These are phyloP conservation scores for Lutra lutra DNA, from an alignment of 2,797 vertebrate species.

Conservation along the genomic window DNA sequence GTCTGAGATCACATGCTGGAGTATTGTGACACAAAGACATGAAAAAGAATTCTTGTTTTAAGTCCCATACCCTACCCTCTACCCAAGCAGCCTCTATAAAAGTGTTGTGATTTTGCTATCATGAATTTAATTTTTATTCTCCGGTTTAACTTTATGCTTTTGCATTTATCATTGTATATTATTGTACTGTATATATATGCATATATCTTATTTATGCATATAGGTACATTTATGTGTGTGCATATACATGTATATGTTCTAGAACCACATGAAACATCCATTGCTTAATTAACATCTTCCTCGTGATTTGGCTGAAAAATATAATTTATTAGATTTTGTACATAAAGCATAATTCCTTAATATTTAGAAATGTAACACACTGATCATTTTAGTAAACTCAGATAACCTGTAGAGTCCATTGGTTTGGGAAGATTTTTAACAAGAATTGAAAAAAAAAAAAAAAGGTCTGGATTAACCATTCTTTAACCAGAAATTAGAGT, in stretches of 20 bases:
- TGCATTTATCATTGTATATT: background rate
- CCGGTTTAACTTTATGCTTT: background rate
- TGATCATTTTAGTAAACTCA: background rate
- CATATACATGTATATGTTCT: background rate
- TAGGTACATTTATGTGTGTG: background rate
- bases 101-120: background rate
- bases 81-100: background rate
- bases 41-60: background rate
- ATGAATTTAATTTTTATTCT: background rate
- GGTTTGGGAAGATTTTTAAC: background rate
- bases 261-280: background rate
- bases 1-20: background rate
- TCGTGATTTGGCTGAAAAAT: background rate
- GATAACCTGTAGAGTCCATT: background rate
- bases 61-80: background rate
- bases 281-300: background rate
- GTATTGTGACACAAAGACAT: background rate
- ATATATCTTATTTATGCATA: background rate
- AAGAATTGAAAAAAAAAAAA: background rate
- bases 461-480: background rate
- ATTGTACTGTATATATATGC: background rate
- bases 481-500: constrained; percentile 41
- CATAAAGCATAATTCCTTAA: background rate
- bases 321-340: background rate
- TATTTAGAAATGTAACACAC: background rate